Evolutionary conservation across 1,140 invertebrate genomes (phyloP), one percentile per base, ranked within the genome.

Genomic region (Apis mellifera): DNA sequence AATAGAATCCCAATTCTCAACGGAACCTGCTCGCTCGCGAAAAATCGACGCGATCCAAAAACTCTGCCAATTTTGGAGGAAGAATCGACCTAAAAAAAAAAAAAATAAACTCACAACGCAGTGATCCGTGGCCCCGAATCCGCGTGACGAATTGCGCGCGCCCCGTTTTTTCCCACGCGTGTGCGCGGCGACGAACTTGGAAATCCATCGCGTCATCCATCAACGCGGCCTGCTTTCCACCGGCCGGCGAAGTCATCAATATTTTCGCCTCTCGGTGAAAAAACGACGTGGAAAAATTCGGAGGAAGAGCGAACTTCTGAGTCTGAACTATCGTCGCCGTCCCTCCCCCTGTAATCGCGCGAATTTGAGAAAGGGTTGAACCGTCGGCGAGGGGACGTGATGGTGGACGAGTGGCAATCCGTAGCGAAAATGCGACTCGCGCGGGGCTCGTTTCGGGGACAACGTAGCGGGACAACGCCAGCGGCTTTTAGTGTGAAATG

Each of bases 401-500:
- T 32, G 66, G 77, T 15, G 78, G 78, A 79, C 78, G 86, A 84
- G 78, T 84, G 83, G 86, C 86, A 87, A 88, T 83, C 86, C 84
- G 76, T 80, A 87, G 86, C 57, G 86, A 88, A 88, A 88, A 88
- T 88, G 87, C 87, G 86, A 85, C 72, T 85, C 86, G 87, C 86
- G 80, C 87, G 86, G 87, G 87, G 82, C 87, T 88, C 87, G 87
- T 88, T 88, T 88, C 84, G 86, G 32, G 26, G 75, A 87, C 54
- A 26, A 80, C 32, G 32, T 32, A 80, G 69, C 71, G 59, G 84
- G 73, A 73, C 79, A 75, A 65, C 62, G 72, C 75, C 81, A 65
- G 76, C 83, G 80, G 86, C 87, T 88, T 88, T 88, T 88, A 88
- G 87, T 88, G 86, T 87, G 86, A 88, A 88, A 88, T 88, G 87